phyloP scores from a whole-genome alignment of 1,140 invertebrate genomes.

The Oryzaephilus surinamensis region DNA sequence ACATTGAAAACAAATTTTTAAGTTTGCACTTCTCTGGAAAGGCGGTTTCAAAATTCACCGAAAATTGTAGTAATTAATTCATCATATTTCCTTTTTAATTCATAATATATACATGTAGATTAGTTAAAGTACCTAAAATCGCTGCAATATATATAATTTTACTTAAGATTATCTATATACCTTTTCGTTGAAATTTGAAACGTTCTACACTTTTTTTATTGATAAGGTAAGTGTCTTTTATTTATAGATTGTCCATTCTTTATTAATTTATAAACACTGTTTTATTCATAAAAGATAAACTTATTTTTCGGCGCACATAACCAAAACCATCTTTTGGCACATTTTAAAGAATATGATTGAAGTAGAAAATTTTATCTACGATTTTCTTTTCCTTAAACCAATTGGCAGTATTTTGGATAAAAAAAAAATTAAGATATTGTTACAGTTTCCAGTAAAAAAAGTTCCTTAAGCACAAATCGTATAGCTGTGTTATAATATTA shows the following conservation, averaged over 20 bases:
- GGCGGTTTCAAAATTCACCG: slow-evolving; percentile 30
- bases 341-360: slow-evolving; percentile 5
- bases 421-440: no score
- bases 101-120: slow-evolving; percentile 10
- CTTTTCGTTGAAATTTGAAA: slow-evolving; percentile 36
- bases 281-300: slow-evolving; percentile 5
- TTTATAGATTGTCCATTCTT: slow-evolving; percentile 12
- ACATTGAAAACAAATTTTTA: background rate
- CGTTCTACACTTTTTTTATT: slow-evolving; percentile 10
- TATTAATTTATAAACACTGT: slow-evolving; percentile 13
- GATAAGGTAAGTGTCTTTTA: slow-evolving; percentile 13
- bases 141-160: slow-evolving; percentile 9
- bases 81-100: no score
- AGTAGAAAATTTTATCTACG: slow-evolving; percentile 10
- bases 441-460: no score
- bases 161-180: slow-evolving; percentile 11
- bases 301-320: slow-evolving; percentile 14
- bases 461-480: no score
- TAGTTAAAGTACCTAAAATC: slow-evolving; percentile 8
- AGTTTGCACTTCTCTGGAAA: slow-evolving; percentile 6
- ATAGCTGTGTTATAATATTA: no score
- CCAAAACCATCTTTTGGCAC: slow-evolving; percentile 11
- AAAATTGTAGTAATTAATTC: slow-evolving; percentile 22
- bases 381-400: no score
- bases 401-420: slow-evolving; percentile 13